phyloP scores from a whole-genome alignment of 2,888 invertebrate genomes.

The Epirrhoe alternata region DNA sequence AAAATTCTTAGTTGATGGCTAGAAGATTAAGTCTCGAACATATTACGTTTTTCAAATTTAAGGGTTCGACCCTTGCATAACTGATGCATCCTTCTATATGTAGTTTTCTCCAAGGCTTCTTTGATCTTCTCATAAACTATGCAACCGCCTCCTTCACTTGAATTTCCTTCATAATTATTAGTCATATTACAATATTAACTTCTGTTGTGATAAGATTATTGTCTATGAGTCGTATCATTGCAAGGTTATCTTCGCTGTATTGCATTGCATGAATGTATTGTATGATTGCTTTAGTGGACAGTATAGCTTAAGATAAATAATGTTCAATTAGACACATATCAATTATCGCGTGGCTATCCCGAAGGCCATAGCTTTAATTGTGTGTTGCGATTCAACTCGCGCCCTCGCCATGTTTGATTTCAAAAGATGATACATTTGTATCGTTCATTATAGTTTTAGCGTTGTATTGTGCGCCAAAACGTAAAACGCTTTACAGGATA shows the following conservation, averaged over 20 bases:
- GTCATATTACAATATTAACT: too few relatives aligned
- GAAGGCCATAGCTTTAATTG: conserved; percentile 40
- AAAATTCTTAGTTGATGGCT: too few relatives aligned
- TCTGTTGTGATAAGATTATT: too few relatives aligned
- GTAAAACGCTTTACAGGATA: background rate
- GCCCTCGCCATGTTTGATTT: conserved; percentile 46
- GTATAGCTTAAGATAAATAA: conserved; percentile 22
- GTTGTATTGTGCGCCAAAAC: background rate
- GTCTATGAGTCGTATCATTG: too few relatives aligned
- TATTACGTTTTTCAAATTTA: too few relatives aligned
- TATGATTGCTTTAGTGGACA: conserved; percentile 15
- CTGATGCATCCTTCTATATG: too few relatives aligned
- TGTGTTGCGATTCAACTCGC: conserved; percentile 50
- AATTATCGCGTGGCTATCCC: conserved; percentile 46
- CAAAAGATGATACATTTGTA: conserved; percentile 16
- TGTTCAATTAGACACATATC: conserved; percentile 51
- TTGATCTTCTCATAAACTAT: too few relatives aligned
- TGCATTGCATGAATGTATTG: background rate
- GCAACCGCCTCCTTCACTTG: too few relatives aligned
- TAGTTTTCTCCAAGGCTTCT: too few relatives aligned
- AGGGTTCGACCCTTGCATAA: too few relatives aligned
- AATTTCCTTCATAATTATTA: too few relatives aligned
- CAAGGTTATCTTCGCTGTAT: background rate
- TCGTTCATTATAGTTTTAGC: conserved; percentile 11
- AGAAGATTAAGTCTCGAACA: too few relatives aligned